phyloP scores from a whole-genome alignment of 2,113 vertebrate species.

The Nyctibius bracteatus region DNA sequence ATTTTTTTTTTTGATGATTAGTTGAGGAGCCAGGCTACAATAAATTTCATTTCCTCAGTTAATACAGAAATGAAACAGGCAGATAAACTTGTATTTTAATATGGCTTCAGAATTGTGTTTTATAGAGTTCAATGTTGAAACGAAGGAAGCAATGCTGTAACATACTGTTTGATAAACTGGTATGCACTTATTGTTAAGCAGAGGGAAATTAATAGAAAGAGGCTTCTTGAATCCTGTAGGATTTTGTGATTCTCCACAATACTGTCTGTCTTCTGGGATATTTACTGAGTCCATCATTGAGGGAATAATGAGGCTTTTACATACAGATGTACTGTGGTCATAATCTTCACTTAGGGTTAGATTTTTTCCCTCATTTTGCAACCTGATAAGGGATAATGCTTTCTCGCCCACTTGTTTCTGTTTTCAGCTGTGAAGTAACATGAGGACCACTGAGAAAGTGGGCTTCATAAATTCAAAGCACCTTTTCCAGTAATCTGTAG shows the following conservation, averaged over 20 bases:
- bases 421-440: neutral
- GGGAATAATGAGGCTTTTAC: neutral
- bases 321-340: neutral
- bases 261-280: neutral
- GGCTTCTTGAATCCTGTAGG: neutral
- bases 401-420: neutral
- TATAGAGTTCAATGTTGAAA: neutral
- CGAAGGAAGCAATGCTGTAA: neutral
- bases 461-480: neutral
- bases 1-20: neutral
- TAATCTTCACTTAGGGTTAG: neutral
- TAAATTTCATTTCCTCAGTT: neutral
- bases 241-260: neutral
- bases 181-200: neutral
- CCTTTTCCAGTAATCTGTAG: neutral
- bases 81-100: neutral
- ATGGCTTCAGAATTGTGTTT: neutral
- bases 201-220: neutral
- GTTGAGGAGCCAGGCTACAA: neutral
- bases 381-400: neutral
- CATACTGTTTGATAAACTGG: neutral
- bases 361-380: neutral
- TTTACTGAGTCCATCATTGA: neutral
- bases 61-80: neutral
- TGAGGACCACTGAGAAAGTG: neutral